Conservation (phyloP, 2,888 invertebrate genomes). For the Aspidapion aeneum region DNA sequence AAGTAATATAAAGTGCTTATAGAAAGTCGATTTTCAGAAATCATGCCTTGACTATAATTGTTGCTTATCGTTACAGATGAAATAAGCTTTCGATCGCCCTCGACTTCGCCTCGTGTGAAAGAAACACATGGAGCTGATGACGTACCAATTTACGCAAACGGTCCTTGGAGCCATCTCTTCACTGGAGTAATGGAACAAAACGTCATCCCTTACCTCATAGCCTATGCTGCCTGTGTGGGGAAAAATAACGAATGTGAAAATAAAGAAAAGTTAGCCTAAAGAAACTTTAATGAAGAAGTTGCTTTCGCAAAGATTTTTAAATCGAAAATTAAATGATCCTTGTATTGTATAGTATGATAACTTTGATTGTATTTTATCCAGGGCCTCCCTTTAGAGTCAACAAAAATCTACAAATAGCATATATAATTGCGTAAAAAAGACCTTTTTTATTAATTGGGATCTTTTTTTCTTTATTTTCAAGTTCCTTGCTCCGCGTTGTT, state of each 20-base stretch:
- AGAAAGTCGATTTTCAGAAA: no score
- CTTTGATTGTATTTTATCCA: no score
- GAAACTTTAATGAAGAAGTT: slow-evolving; percentile 15
- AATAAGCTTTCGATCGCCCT: slow-evolving; percentile 55
- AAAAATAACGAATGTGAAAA: slow-evolving; percentile 42
- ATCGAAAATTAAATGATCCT: not conserved
- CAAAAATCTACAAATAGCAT: no score
- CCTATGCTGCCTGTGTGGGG: slow-evolving; percentile 71
- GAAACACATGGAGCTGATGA: slow-evolving; percentile 81
- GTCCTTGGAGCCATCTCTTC: slow-evolving; percentile 79
- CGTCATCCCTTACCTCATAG: slow-evolving; percentile 72
- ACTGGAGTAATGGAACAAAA: slow-evolving; percentile 77
- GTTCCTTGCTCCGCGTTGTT: no score
- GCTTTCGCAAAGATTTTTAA: not conserved
- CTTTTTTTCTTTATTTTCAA: no score
- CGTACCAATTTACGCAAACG: slow-evolving; percentile 72
- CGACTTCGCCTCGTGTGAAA: slow-evolving; percentile 56
- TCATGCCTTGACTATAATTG: no score
- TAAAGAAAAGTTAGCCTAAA: slow-evolving; percentile 9
- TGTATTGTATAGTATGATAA: not conserved
- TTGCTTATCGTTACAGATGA: slow-evolving; percentile 51
- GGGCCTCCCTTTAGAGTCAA: no score
- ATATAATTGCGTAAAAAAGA: no score
- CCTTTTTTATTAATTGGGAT: no score
- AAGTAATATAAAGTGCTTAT: no score